A percentile compares a stretch with the other conserved stretches of the same genome.
Evolutionary conservation across 1,140 invertebrate genomes (phyloP).

Genomic region (Tetragonula clypearis): DNA sequence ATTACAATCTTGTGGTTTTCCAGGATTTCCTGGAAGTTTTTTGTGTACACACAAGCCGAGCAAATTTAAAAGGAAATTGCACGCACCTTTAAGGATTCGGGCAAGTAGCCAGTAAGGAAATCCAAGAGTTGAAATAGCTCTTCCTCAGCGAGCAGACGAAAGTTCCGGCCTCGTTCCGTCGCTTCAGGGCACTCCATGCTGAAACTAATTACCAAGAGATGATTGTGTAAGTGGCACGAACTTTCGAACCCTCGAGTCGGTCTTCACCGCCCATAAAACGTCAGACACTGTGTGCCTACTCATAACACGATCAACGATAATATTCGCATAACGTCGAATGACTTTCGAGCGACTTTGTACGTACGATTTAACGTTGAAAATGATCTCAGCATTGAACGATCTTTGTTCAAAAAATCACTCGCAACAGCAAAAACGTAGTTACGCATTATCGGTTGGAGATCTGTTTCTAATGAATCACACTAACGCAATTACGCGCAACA

Average conservation of each 20-base stretch:
- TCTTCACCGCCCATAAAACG: neutral
- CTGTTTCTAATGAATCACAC: neutral
- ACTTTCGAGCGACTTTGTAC: too few species aligned
- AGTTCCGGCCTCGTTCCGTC: slow-evolving; percentile 87
- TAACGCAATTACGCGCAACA: neutral
- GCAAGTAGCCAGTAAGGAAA: slow-evolving; percentile 88
- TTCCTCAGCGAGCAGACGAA: slow-evolving; percentile 90
- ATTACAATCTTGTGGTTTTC: neutral
- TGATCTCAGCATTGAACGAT: neutral
- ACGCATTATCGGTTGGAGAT: neutral
- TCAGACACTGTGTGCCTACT: neutral
- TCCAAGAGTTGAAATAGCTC: slow-evolving; percentile 90
- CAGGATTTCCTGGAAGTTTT: neutral
- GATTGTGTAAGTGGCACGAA: slow-evolving; percentile 43
- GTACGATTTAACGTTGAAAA: neutral
- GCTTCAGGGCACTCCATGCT: slow-evolving; percentile 78
- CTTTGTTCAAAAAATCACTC: neutral
- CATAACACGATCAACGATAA: neutral
- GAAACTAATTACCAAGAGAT: slow-evolving; percentile 69
- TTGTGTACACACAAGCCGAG: neutral
- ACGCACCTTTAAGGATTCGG: slow-evolving; percentile 90
- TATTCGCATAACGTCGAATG: neutral
- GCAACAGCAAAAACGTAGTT: neutral
- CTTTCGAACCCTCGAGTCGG: neutral
- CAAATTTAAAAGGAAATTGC: neutral